Conservation (phyloP, 2,888 invertebrate genomes). For the Galerucella nymphaeae region DNA sequence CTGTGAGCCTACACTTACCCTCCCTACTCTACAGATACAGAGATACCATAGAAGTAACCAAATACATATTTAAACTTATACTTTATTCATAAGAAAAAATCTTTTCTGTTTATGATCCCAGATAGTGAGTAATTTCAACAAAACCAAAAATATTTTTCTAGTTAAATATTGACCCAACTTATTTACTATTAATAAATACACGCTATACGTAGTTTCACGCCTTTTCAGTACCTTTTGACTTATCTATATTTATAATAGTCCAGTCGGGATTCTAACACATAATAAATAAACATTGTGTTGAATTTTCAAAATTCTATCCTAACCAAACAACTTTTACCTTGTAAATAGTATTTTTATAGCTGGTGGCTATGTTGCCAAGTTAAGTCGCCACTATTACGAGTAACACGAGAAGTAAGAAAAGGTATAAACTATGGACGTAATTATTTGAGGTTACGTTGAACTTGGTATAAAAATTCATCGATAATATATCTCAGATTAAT, state of each 20-base stretch:
- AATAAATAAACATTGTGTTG: too few relatives aligned
- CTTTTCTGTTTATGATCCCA: not conserved
- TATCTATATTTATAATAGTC: slow-evolving; percentile 26
- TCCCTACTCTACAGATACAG: too few relatives aligned
- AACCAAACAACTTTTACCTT: slow-evolving; percentile 31
- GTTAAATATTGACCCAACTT: slow-evolving; percentile 17
- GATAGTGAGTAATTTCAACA: not conserved
- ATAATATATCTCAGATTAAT: too few relatives aligned
- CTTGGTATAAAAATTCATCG: not conserved
- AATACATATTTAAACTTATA: too few relatives aligned
- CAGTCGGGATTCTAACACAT: not conserved
- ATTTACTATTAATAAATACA: slow-evolving; percentile 17
- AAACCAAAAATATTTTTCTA: slow-evolving; percentile 2
- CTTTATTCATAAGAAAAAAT: too few relatives aligned
- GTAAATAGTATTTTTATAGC: slow-evolving; percentile 16
- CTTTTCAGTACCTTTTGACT: slow-evolving; percentile 7
- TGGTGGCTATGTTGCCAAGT: not conserved
- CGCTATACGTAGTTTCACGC: slow-evolving; percentile 1
- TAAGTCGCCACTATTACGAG: too few relatives aligned
- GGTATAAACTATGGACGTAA: too few relatives aligned
- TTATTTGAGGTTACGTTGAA: too few relatives aligned
- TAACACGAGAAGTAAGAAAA: too few relatives aligned
- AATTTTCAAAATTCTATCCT: slow-evolving; percentile 17
- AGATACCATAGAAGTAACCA: too few relatives aligned
- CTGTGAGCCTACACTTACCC: too few relatives aligned